Evolutionary conservation across 2,888 invertebrate species (phyloP).

Genomic region (Dendrolimus pini): DNA sequence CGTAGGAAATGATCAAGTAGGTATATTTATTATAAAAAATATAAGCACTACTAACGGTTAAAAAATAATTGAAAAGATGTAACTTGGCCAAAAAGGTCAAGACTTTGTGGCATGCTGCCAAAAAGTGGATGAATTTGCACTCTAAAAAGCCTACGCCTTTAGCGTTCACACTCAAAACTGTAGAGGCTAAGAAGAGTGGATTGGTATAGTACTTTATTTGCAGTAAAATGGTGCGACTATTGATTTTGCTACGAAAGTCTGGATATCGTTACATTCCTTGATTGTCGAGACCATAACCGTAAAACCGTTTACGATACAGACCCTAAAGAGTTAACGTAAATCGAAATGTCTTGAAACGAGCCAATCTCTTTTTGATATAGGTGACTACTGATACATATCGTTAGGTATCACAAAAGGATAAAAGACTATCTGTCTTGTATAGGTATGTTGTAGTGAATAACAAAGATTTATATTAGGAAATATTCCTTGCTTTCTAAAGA

Average conservation of each 20-base stretch:
- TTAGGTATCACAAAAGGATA: too few species aligned
- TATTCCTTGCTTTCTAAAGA: too few species aligned
- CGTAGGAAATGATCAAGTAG: too few species aligned
- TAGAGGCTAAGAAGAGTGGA: neutral
- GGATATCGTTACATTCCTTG: neutral
- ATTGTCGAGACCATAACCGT: neutral
- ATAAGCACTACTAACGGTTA: too few species aligned
- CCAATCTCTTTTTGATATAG: too few species aligned
- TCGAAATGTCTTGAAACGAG: too few species aligned
- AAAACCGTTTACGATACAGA: neutral
- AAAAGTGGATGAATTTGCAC: neutral
- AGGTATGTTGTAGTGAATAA: too few species aligned
- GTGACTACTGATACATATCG: too few species aligned
- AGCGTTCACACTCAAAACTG: neutral
- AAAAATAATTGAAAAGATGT: neutral
- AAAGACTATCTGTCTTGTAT: too few species aligned
- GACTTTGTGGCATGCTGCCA: neutral
- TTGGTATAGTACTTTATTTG: neutral
- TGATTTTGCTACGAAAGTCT: neutral
- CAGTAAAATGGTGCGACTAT: neutral
- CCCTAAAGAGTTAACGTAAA: too few species aligned
- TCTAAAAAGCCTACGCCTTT: neutral
- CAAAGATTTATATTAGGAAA: too few species aligned
- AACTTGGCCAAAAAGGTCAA: neutral
- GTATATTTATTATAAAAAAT: too few species aligned